These are phyloP conservation scores for Synanthedon formicaeformis DNA, from an alignment of 2,888 invertebrate genomes.

Conservation along the genomic window DNA sequence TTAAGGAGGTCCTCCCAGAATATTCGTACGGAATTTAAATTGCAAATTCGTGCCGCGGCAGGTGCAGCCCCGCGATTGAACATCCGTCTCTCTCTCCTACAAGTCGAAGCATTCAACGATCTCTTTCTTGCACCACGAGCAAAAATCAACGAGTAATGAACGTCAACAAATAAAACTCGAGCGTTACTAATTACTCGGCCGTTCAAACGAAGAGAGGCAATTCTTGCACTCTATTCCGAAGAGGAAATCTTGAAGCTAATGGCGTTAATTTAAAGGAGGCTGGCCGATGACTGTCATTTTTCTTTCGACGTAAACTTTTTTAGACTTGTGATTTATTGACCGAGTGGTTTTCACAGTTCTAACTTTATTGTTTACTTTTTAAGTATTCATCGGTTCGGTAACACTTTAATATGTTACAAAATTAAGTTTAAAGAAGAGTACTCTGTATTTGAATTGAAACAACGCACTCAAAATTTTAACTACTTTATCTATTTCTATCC, in stretches of 20 bases:
- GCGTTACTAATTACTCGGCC: conserved; percentile 69
- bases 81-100: conserved; percentile 39
- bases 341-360: conserved; percentile 17
- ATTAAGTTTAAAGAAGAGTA: too few relatives aligned
- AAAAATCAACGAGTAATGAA: conserved; percentile 66
- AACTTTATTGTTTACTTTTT: too few relatives aligned
- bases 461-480: too few relatives aligned
- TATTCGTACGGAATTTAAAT: conserved; percentile 69
- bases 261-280: conserved; percentile 68
- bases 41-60: conserved; percentile 67
- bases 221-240: conserved; percentile 65
- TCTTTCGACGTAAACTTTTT: conserved; percentile 44
- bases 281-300: conserved; percentile 66
- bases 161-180: conserved; percentile 70
- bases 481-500: too few relatives aligned
- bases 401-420: too few relatives aligned
- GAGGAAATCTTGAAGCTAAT: conserved; percentile 66
- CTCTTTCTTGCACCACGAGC: conserved; percentile 32
- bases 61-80: conserved; percentile 59
- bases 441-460: too few relatives aligned
- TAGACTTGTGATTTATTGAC: conserved; percentile 56
- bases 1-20: conserved; percentile 68
- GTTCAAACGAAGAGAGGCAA: conserved; percentile 63
- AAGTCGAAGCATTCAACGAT: conserved; percentile 25
- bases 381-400: too few relatives aligned